Base-by-base conservation (phyloP, 2,888 invertebrate species). In the Elegia similella region DNA sequence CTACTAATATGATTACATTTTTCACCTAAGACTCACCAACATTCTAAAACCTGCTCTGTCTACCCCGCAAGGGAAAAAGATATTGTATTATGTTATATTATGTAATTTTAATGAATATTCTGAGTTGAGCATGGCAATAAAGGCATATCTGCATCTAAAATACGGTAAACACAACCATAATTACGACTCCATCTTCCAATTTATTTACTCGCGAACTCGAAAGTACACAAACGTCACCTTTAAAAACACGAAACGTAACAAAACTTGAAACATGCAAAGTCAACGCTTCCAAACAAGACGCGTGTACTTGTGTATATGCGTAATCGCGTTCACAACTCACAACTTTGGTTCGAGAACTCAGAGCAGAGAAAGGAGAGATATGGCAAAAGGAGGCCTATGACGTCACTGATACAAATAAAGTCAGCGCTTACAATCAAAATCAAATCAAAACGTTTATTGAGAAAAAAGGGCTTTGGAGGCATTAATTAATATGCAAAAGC, bases 191-290 rank as follows among this genome's bases (percentile, higher is more conserved):
- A 30, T 48, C 32, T 2, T 15, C 34, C 38, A 38, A n/a, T n/a
- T n/a, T 34, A 34, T 50, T 17, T 17, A 34, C 50, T 50, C 16
- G 6, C 16, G 7, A 50, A 50, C 12, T 34, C 12, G 16, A 50
- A 50, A 34, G 50, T 38, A 50, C 50, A 50, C 34, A 34, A 47
- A 15, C 34, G 50, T 16, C 50, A 50, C 50, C 34, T 50, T 34
- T 17, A 12, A 17, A 23, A 50, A 50, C 50, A 34, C 32, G 34
- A 5, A 12, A 34, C 38, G 50, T 50, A 32, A 48, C 48, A 50
- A 50, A 50, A 38, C 34, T 50, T 3, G 34, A 34, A 34, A 13
- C 50, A 17, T 16, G 17, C 16, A 6, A 50, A 50, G 50, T 50
- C 50, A 10, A 50, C 38, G 38, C 17, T 50, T 12, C 34, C 17